A percentile compares a stretch with the other conserved stretches of the same genome.
Conservation (phyloP, 2,113 vertebrate species). For the Sapayoa aenigma region DNA sequence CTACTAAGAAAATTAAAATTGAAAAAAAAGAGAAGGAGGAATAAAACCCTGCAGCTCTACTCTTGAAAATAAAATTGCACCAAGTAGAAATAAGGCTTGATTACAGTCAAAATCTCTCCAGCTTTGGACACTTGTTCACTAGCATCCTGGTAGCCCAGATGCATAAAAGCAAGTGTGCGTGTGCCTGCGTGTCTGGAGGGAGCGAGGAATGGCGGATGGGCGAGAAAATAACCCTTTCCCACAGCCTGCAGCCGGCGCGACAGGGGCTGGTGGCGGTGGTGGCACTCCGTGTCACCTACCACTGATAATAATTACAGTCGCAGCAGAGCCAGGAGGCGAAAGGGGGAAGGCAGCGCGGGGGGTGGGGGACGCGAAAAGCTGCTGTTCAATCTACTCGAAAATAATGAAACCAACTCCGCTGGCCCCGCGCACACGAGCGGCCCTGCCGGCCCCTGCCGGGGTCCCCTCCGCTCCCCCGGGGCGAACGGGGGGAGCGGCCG, state of each 20-base stretch:
- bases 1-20: not conserved
- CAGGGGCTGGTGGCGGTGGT: not conserved
- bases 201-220: constrained; percentile 23
- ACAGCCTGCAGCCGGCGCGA: not conserved
- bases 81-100: not conserved
- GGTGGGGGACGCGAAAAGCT: not conserved
- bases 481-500: not conserved
- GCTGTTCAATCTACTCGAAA: not conserved
- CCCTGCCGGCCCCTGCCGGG: not conserved
- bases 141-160: not conserved
- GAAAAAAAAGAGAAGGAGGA: no score
- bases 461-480: not conserved
- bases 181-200: not conserved
- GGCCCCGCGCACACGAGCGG: not conserved
- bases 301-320: not conserved
- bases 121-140: constrained; percentile 29
- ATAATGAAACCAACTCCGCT: not conserved
- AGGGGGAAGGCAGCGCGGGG: not conserved
- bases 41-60: not conserved
- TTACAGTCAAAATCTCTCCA: not conserved
- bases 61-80: not conserved
- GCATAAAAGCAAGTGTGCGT: not conserved
- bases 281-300: constrained; percentile 24
- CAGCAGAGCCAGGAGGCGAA: not conserved
- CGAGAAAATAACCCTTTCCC: not conserved